Evolutionary conservation across 2,113 vertebrate genomes (phyloP).

Genomic region (Corythaeola cristata): DNA sequence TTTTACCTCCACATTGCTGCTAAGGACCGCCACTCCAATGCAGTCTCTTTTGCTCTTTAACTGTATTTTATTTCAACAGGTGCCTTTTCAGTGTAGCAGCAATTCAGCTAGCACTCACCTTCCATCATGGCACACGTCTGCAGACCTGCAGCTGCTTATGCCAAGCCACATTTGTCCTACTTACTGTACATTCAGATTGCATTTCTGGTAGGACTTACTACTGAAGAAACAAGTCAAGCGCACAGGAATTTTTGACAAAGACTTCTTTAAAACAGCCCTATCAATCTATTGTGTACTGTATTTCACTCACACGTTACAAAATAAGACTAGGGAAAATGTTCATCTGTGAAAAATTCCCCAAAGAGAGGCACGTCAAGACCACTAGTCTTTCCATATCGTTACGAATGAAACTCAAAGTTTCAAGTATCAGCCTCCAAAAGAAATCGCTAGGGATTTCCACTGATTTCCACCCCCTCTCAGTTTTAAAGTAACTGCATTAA

Average conservation of each 20-base stretch:
- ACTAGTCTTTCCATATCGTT: background rate
- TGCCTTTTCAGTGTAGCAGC: constrained; percentile 5
- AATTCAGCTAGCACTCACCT: constrained; percentile 49
- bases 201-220: background rate
- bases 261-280: constrained; percentile 38
- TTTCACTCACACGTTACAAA: constrained; percentile 67
- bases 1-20: background rate
- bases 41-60: background rate
- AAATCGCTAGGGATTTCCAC: background rate
- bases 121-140: constrained; percentile 44
- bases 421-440: background rate
- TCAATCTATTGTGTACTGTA: constrained; percentile 42
- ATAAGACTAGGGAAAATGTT: constrained; percentile 28
- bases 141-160: constrained; percentile 40
- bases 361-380: background rate
- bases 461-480: background rate
- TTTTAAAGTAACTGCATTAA: background rate
- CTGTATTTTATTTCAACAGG: constrained; percentile 57
- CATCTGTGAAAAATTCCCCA: constrained; percentile 7
- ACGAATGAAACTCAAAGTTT: background rate
- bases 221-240: background rate
- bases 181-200: background rate
- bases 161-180: constrained; percentile 31
- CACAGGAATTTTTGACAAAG: constrained; percentile 39
- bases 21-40: background rate